A percentile compares a stretch with the other conserved stretches of the same genome.
phyloP scores from a whole-genome alignment of 2,113 vertebrate genomes.

The Hydropotes inermis region DNA sequence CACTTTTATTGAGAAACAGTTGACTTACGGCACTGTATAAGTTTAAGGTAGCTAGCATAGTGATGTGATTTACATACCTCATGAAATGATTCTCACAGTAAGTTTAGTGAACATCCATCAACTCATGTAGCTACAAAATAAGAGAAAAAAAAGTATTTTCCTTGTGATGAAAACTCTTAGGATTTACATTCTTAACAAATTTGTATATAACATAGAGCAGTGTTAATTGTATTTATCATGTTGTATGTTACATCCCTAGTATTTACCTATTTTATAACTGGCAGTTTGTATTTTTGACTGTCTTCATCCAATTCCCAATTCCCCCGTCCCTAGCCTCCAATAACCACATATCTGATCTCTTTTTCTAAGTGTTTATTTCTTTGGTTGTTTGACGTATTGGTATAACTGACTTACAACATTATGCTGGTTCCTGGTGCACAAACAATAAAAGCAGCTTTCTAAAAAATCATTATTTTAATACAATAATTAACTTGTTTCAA shows the following conservation, averaged over 20 bases:
- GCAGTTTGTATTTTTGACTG: background rate
- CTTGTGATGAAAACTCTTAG: too few relatives aligned
- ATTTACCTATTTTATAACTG: background rate
- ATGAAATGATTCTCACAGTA: too few relatives aligned
- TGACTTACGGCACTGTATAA: background rate
- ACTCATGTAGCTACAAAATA: too few relatives aligned
- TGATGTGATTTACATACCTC: background rate
- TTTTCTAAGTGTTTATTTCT: background rate
- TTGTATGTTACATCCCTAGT: background rate
- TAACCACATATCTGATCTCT: background rate
- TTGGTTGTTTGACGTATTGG: background rate
- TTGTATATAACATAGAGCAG: background rate
- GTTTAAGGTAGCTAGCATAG: background rate
- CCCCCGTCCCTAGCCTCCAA: background rate
- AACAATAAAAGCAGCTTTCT: background rate
- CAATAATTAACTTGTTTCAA: conserved; percentile 6
- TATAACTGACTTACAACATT: background rate
- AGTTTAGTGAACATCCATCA: too few relatives aligned
- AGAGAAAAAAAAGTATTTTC: too few relatives aligned
- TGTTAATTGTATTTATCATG: background rate
- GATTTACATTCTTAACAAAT: too few relatives aligned
- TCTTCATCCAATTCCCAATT: background rate
- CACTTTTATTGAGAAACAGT: background rate
- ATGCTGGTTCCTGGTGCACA: background rate
- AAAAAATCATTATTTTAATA: background rate